Evolutionary conservation across 64 coral and sea anemone species (phyloP), one percentile per base, ranked within the genome.

Genomic region (Porites australiensis): DNA sequence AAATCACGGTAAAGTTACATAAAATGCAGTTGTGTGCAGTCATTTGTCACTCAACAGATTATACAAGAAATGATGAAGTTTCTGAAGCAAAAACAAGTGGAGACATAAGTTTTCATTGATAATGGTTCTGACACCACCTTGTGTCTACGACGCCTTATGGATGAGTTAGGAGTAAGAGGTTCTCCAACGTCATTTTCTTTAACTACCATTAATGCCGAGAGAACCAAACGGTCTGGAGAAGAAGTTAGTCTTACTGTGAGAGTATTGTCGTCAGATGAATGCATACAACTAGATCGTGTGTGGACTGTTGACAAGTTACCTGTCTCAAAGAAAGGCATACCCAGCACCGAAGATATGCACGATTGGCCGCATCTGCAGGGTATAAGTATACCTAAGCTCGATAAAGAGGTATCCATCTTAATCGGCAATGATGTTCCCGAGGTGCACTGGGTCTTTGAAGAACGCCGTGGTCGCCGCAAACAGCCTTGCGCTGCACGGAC

Each of bases 361-460:
- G 46, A 59, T 22, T 86, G 90, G 69, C 14, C 79, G 19, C 90
- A 92, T 48, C 49, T 92, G 11, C 65, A 75, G 52, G 87, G 73
- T 14, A 12, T 89, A n/a, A 23, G 82, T 10, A 82, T 91, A 21
- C 78, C 65, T 15, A 74, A 44, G 68, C 64, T 83, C 10, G 69
- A 74, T 48, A 49, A 51, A 16, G 71, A 82, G n/a, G 43, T 82
- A 44, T 20, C 23, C 18, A 79, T 91, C 18, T 77, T 91, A n/a
- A n/a, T 74, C 45, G 65, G 78, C 53, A 70, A 75, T 55, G 78
- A 91, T 83, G 67, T 77, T n/a, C 79, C 89, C 47, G 89, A 71
- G 70, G 89, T 43, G 21, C 89, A 73, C 43, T 83, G 67, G 79
- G 52, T 83, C 19, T 60, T 83, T 43, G 79, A 91, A 13, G 50